Evolutionary conservation across 2,888 invertebrate species (phyloP).

Genomic region (Quadriops clusia): DNA sequence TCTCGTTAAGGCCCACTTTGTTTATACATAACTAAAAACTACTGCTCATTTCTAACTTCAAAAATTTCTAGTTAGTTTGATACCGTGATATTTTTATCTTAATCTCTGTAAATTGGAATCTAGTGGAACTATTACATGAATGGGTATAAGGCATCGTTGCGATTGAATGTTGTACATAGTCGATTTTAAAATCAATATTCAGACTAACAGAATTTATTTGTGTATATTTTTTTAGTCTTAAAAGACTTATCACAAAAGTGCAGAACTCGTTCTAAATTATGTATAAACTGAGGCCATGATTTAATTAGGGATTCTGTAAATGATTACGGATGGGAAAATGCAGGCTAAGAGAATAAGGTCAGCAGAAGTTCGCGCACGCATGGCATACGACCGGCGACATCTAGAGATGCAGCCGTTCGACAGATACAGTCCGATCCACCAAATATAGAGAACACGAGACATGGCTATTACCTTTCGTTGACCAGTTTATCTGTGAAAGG

Average conservation of each 20-base stretch:
- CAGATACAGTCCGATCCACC: constrained; percentile 17
- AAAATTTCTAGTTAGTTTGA: too few relatives aligned
- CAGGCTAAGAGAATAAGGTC: constrained; percentile 9
- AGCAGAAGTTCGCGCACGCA: constrained; percentile 25
- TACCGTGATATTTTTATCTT: too few relatives aligned
- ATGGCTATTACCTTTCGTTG: constrained; percentile 79
- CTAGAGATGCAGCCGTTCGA: constrained; percentile 12
- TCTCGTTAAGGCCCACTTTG: constrained; percentile 8
- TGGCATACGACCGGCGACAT: constrained; percentile 17
- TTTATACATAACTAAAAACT: constrained; percentile 16
- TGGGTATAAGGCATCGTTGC: too few relatives aligned
- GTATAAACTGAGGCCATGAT: constrained; percentile 12
- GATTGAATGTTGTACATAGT: too few relatives aligned
- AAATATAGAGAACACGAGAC: constrained; percentile 30
- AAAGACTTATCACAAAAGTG: too few relatives aligned
- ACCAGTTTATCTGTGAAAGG: constrained; percentile 96
- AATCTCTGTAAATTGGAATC: too few relatives aligned
- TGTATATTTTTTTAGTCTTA: too few relatives aligned
- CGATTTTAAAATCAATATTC: too few relatives aligned
- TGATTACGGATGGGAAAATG: constrained; percentile 8
- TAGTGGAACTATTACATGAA: too few relatives aligned
- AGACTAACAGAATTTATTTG: too few relatives aligned
- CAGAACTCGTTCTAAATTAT: constrained; percentile 12
- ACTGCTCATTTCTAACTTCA: too few relatives aligned
- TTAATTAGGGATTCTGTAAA: too few relatives aligned